Evolutionary conservation across 2,797 vertebrate species (phyloP), one percentile per base, ranked within the genome.

Genomic region (Halcyon leucocephala): DNA sequence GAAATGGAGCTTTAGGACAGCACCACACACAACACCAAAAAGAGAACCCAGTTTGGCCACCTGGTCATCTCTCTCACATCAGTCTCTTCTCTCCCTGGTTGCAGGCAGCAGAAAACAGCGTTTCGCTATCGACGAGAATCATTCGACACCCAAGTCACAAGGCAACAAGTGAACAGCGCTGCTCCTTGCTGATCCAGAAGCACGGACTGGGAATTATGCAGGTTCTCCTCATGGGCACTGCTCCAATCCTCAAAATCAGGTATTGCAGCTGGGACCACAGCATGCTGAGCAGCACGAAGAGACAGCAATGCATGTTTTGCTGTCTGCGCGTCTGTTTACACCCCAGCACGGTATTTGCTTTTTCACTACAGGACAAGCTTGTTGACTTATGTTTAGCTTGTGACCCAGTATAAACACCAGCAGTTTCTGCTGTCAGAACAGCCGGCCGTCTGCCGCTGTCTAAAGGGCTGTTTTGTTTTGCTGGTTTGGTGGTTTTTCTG

Each of bases 321-420:
- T 70, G 78, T 5, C 92, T 82, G 86, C n/a, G 5, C 1, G 14
- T 5, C 78, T 70, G 46, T 55, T 92, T 31, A 37, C 69, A 57
- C n/a, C 69, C 54, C 86, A 83, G 93, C 22, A 7, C 16, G 78
- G 35, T 20, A 25, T 90, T 82, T 89, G 74, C 84, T 58, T 87
- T 62, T 51, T 73, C 89, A 92, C 86, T 87, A 77, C 3, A 65
- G 84, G 93, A 71, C 4, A 9, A 21, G 72, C 48, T 73, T 80
- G 74, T 79, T 89, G 94, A 82, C 67, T 91, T 57, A 0, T 64
- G 82, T 82, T 93, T 69, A 60, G 52, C 65, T 66, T 83, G 83
- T 93, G 89, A 90, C 86, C 94, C 92, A 17, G 48, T 5, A 35
- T 12, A 80, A 95, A 90, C 91, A 89, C 44, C 86, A 82, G 77